Conservation (phyloP, 2,113 vertebrate genomes). For the Willisornis vidua region DNA sequence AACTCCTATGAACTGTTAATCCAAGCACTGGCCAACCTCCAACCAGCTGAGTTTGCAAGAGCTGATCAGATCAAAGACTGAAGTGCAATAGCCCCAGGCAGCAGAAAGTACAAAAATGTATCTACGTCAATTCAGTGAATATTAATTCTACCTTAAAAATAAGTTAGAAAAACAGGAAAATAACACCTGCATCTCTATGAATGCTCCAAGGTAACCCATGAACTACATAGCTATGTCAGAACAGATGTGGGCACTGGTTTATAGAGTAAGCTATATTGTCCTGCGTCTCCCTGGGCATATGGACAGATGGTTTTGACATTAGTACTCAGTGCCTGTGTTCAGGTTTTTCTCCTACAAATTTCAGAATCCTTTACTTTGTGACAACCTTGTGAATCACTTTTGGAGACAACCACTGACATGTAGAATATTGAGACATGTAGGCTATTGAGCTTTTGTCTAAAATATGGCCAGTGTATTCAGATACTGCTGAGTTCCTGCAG, state of each 20-base stretch:
- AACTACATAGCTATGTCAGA: fast-evolving
- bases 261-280: fast-evolving
- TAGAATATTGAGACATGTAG: background rate
- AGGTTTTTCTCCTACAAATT: background rate
- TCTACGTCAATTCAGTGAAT: background rate
- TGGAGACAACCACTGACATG: background rate
- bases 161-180: background rate
- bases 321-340: background rate
- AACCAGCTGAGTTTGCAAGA: background rate
- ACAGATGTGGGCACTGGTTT: fast-evolving
- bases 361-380: background rate
- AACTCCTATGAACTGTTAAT: background rate
- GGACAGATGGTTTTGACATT: background rate
- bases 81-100: background rate
- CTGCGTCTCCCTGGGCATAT: background rate
- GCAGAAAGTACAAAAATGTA: background rate
- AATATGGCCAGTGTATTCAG: background rate
- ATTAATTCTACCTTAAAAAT: background rate
- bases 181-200: background rate
- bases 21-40: background rate
- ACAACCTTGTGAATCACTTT: background rate
- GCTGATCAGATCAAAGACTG: conserved; percentile 17
- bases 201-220: background rate
- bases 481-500: background rate
- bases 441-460: background rate